Evolutionary conservation across 2,797 vertebrate genomes (phyloP).

Genomic region (Coranthus polyacanthus): DNA sequence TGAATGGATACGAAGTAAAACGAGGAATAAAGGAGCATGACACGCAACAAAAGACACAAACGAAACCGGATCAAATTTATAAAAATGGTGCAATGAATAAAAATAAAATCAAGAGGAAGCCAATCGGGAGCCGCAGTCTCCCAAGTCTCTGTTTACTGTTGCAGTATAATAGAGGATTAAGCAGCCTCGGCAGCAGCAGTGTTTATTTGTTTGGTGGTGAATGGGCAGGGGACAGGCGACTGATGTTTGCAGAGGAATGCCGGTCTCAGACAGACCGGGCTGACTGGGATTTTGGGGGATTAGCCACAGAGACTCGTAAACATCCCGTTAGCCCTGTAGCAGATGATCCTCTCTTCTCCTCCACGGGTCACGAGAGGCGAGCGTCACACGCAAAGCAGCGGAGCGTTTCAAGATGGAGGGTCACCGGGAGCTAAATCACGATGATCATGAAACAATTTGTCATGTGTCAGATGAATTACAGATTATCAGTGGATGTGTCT

Average conservation of each 20-base stretch:
- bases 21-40: too few species aligned
- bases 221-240: slow-evolving; percentile 11
- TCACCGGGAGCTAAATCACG: slow-evolving; percentile 15
- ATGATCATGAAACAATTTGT: slow-evolving; percentile 20
- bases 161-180: slow-evolving; percentile 46
- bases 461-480: slow-evolving; percentile 1
- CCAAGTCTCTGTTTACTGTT: slow-evolving; percentile 13
- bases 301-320: slow-evolving; percentile 46
- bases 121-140: slow-evolving; percentile 6
- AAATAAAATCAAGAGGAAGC: background rate
- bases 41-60: too few species aligned
- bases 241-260: slow-evolving; percentile 50
- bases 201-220: slow-evolving; percentile 37
- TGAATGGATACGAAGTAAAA: background rate
- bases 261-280: slow-evolving; percentile 43
- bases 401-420: slow-evolving; percentile 9
- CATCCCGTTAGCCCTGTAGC: slow-evolving; percentile 37
- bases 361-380: slow-evolving; percentile 11
- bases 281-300: slow-evolving; percentile 58
- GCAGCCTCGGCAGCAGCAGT: background rate
- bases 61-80: background rate
- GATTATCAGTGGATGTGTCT: slow-evolving; percentile 14
- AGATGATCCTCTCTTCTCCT: slow-evolving; percentile 15
- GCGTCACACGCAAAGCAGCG: too few species aligned
- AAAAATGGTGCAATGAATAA: background rate